Base-by-base conservation (phyloP, 23 tunicate species). In the Trididemnum miniatum region DNA sequence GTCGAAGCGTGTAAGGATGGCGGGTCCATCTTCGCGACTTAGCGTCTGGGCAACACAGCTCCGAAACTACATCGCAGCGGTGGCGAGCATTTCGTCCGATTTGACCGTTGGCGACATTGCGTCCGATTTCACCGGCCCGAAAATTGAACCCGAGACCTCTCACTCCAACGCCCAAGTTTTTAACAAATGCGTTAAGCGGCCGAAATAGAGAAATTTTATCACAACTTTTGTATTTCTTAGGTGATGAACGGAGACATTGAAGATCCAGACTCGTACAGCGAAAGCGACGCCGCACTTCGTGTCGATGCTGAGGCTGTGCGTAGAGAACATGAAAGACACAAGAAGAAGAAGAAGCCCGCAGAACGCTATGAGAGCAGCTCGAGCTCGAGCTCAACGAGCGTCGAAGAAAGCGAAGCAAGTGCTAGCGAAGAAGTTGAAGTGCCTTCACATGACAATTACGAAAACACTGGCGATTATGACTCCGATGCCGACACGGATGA, bases 221-320 rank as follows among this genome's bases (percentile, higher is more conserved):
- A 62, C 26, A 22, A 62, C 5, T 62, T 22, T 62, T 22, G 5
- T 3, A 12, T 62, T 20, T 18, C n/a, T 62, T 76, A 88, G 93
- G 87, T 83, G 9, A 78, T 88, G 27, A 88, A 88, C 44, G 93
- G 93, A 22, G 93, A 88, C 74, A 38, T 77, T 24, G 87, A 75
- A 51, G 93, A 88, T 65, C 91, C 91, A 26, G 73, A 88, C 32
- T 82, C 84, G 39, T 81, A 63, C 32, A 77, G 72, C 35, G 91
- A 87, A 34, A 73, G 77, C 31, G 86, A 87, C 25, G 44, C 57
- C 0, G 83, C 31, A 12, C n/a, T n/a, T n/a, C 82, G 91, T 29
- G 86, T 81, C 24, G 91, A 87, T 57, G 81, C 78, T 0, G 86
- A 80, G 20, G 91, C 77, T 0, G 38, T 87, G 5, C 77, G 82